phyloP scores from a whole-genome alignment of 2,888 invertebrate species.

The Tiphia femorata region DNA sequence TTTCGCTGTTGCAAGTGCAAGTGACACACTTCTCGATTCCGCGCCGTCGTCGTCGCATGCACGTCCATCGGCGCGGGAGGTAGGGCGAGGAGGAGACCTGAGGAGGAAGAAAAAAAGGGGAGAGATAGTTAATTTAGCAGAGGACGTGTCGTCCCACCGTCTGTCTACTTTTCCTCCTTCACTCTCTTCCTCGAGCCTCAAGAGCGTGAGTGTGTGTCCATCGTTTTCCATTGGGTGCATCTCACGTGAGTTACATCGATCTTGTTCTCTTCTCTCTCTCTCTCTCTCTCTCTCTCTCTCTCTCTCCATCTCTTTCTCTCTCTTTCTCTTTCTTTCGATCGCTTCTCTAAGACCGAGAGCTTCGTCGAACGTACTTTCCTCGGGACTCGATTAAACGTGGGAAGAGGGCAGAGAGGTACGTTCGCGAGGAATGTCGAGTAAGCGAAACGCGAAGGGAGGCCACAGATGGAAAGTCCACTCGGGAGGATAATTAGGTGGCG shows the following conservation, averaged over 20 bases:
- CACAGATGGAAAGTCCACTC: no score
- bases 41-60: not conserved
- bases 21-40: slow-evolving; percentile 32
- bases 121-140: not conserved
- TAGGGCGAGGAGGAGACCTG: not conserved
- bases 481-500: no score
- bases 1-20: slow-evolving; percentile 35
- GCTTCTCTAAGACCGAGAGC: no score
- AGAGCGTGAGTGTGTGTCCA: not conserved
- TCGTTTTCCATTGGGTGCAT: not conserved
- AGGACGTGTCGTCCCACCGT: not conserved
- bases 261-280: not conserved
- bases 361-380: no score
- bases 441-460: no score
- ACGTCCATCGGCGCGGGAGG: slow-evolving; percentile 3
- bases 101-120: not conserved
- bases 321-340: no score
- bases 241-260: not conserved
- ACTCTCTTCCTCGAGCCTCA: no score
- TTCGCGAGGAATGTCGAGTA: no score
- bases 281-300: no score
- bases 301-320: no score
- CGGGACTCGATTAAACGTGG: no score
- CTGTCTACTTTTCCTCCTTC: not conserved
- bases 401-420: no score